Base-by-base conservation (phyloP, 2,888 invertebrate genomes). In the Hirudinaria manillensis region DNA sequence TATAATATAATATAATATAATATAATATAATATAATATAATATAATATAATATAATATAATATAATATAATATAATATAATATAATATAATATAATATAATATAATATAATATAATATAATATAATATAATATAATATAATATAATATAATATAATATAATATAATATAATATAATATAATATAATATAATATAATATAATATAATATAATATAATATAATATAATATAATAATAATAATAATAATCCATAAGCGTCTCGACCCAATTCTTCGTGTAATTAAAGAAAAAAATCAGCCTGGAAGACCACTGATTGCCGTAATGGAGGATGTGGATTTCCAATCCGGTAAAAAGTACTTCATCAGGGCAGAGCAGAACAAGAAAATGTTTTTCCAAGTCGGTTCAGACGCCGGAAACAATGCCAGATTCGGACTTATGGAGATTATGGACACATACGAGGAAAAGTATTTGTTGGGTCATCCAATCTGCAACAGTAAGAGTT, bases 391-490 rank as follows among this genome's bases (percentile, higher is more conserved):
- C 21, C 68, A 68, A 34, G 32, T 68, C 21, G 68, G 68, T 6
- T 34, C 68, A 68, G 68, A 68, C 32, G 36, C 34, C 21, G 68
- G 68, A 68, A 32, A 68, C 36, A 34, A n/a, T 34, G 32, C 29
- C 29, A 32, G 66, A 0, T 74, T 74, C n/a, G 74, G 74, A 27
- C 21, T 66, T 19, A 36, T 74, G 66, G 51, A 65, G 38, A 36
- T 74, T 2, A 13, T 65, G 24, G 74, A 74, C 7, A 65, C 38
- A 16, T 74, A 74, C 51, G 66, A 74, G 3, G 66, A 74, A 36
- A 74, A 74, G 32, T 74, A 74, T 32, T 38, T 74, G 56, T 55
- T 75, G 7, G 68, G 70, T 19, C 34, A 74, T 55, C 45, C 75
- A 0, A 21, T 70, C 24, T 70, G 55, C 70, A 34, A 56, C n/a